phyloP scores from a whole-genome alignment of 2,113 vertebrate genomes.

The Tachuris rubrigastra region DNA sequence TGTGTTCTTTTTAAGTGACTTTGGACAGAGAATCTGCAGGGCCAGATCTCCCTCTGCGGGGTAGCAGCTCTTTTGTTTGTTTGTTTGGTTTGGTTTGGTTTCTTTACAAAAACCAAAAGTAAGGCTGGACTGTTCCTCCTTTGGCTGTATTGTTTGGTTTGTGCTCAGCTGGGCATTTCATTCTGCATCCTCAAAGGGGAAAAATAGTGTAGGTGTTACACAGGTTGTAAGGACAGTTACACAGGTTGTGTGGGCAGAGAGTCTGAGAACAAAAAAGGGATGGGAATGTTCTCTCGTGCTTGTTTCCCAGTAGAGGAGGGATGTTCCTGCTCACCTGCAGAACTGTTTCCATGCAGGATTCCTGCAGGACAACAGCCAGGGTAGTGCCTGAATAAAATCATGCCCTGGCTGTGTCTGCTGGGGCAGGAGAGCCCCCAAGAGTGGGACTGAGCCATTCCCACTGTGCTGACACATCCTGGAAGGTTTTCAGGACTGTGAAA shows the following conservation, averaged over 20 bases:
- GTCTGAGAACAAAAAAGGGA: background rate
- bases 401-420: rapidly evolving
- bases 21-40: background rate
- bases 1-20: background rate
- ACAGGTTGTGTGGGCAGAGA: background rate
- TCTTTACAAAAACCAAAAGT: background rate
- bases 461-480: background rate
- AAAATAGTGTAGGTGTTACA: rapidly evolving
- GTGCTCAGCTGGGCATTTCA: background rate
- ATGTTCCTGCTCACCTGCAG: background rate
- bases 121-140: background rate
- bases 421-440: background rate
- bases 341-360: background rate
- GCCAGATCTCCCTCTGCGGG: background rate
- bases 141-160: background rate
- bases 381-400: background rate
- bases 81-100: background rate
- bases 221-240: background rate
- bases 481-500: background rate
- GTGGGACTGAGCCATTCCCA: background rate
- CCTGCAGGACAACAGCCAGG: background rate
- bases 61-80: background rate
- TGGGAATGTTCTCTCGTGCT: background rate
- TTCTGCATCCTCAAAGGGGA: background rate
- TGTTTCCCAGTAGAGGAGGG: background rate